These are phyloP conservation scores for Tinamus major DNA, from an alignment of 2,797 vertebrate genomes.

Conservation along the genomic window DNA sequence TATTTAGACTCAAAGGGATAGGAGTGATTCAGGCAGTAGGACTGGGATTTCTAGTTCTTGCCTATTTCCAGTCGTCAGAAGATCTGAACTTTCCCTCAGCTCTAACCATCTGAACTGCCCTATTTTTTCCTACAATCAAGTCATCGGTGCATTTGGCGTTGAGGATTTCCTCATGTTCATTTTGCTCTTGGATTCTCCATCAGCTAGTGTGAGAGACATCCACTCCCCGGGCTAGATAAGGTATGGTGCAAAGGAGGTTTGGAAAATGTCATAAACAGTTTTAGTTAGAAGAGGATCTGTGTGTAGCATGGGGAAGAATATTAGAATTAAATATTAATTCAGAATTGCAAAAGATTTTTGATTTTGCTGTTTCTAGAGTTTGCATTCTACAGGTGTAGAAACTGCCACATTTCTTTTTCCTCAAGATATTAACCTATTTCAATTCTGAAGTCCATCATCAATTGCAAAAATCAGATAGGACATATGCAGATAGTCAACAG, in stretches of 20 bases:
- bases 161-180: neutral
- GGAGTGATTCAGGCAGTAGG: neutral
- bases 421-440: neutral
- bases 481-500: neutral
- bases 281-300: neutral
- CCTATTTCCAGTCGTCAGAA: neutral
- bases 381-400: neutral
- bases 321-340: neutral
- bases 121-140: neutral
- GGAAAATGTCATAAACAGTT: neutral
- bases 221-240: neutral
- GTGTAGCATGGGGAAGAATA: neutral
- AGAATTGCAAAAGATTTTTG: neutral
- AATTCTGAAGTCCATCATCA: neutral
- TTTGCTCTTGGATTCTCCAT: neutral
- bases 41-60: neutral
- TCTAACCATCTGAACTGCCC: neutral
- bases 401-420: neutral
- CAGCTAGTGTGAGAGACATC: neutral
- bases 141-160: accelerated
- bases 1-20: neutral
- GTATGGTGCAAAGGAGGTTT: accelerated
- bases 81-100: neutral
- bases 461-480: neutral
- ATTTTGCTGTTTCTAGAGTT: neutral